Base-by-base conservation (phyloP, 1,140 invertebrate genomes). In the Cherax quadricarinatus region DNA sequence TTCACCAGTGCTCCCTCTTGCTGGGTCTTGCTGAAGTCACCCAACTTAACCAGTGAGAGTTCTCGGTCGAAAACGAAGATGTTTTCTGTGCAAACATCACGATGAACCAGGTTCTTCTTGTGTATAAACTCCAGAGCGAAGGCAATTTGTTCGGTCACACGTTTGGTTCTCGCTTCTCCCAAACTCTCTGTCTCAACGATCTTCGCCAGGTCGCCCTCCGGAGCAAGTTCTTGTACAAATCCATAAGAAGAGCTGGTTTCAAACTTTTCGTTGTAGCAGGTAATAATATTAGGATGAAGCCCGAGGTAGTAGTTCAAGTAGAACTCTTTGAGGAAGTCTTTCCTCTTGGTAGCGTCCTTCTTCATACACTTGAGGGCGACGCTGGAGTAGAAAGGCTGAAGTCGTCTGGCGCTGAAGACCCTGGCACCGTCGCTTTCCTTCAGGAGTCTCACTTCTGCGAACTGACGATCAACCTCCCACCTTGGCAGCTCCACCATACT, bases 41-140 rank as follows among this genome's bases (percentile, higher is more conserved):
- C 99, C 73, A 99, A 95, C 95, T 99, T 99, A 41, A 99, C 98
- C 92, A 98, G 96, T 78, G 97, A 97, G 95, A 98, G 98, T 94
- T 98, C 98, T 80, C 97, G 97, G 94, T 97, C 97, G 94, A 98
- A 98, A 10, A 97, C 96, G 16, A 97, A 95, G 75, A 98, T 96
- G 94, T 97, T 97, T 94, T 97, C 97, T n/a, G 97, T 95, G 95
- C 98, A 98, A 18, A 99, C 97, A 95, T 99, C 98, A 49, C 98
- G 96, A 95, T 99, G 98, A 30, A 99, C 98, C 79, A 99, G 95
- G 94, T 98, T 97, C 95, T 98, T 97, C 73, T 96, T 97, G 95
- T 99, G 99, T 94, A 99, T 97, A 95, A 98, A 96, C 94, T 99
- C 98, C 91, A 99, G 96, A 0, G 98, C 99, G 0, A 98, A 97